These are phyloP conservation scores for Vulpes vulpes DNA, from an alignment of 2,113 vertebrate species.

Conservation along the genomic window DNA sequence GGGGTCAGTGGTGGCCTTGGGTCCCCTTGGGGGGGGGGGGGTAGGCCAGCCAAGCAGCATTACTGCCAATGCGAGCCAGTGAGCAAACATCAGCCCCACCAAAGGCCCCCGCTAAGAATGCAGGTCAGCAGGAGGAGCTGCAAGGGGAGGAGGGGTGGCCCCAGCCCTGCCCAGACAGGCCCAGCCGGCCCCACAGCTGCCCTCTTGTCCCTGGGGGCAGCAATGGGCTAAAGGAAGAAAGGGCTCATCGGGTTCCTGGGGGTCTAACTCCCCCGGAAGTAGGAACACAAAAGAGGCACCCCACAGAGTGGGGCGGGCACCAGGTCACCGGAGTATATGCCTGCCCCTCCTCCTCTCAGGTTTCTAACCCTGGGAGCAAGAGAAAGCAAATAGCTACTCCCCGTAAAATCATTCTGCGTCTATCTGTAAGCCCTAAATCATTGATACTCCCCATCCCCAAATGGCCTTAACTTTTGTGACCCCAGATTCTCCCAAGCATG, in stretches of 20 bases:
- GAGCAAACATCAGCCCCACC: conserved; percentile 66
- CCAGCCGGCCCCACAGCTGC: conserved; percentile 72
- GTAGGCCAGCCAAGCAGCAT: conserved; percentile 60
- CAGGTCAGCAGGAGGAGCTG: conserved; percentile 78
- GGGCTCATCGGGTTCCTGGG: not conserved
- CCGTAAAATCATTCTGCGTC: not conserved
- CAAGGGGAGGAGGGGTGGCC: conserved; percentile 49
- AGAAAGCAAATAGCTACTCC: not conserved
- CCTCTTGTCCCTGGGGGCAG: conserved; percentile 70
- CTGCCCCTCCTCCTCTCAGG: not conserved
- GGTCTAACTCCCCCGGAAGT: conserved; percentile 28
- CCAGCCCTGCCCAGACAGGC: conserved; percentile 83
- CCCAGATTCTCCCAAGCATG: not conserved
- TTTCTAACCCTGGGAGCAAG: not conserved
- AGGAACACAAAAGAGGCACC: conserved; percentile 57
- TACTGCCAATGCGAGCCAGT: not conserved
- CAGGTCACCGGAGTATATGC: not conserved
- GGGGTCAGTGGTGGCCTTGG: conserved; percentile 56
- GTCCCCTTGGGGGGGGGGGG: not conserved
- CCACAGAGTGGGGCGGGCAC: not conserved
- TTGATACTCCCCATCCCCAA: not conserved
- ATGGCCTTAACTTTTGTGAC: not conserved
- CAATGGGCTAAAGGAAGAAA: not conserved
- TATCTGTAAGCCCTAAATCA: not conserved
- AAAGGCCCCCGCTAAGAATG: conserved; percentile 81